Evolutionary conservation across 64 coral and sea anemone genomes (phyloP).

Genomic region (Porites australiensis): DNA sequence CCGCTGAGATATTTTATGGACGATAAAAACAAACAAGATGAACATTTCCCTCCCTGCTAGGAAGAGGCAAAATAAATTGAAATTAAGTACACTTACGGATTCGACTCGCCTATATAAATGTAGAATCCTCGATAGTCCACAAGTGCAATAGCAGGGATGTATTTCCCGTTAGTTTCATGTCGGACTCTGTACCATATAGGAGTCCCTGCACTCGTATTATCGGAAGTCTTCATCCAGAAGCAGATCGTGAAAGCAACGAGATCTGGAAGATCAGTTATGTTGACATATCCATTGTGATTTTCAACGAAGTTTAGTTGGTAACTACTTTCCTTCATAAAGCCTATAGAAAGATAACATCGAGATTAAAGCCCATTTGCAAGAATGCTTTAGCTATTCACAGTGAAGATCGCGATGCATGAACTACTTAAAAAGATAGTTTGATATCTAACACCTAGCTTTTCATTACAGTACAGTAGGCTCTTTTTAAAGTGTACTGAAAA

Average conservation of each 20-base stretch:
- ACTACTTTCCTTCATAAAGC: not conserved
- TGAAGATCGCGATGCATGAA: no score
- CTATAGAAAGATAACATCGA: constrained; percentile 6
- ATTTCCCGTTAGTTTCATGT: not conserved
- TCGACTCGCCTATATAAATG: constrained; percentile 18
- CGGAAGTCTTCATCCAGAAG: constrained; percentile 58
- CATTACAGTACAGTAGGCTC: no score
- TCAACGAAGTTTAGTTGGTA: constrained; percentile 32
- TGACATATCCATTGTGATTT: constrained; percentile 47
- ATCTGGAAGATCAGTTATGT: constrained; percentile 34
- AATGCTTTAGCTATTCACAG: no score
- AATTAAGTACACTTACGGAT: constrained; percentile 33
- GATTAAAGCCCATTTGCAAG: not conserved
- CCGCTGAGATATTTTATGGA: no score
- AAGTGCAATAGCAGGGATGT: constrained; percentile 47
- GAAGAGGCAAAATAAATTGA: no score
- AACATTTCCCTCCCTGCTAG: no score
- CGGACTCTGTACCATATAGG: constrained; percentile 43
- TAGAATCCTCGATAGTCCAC: constrained; percentile 54
- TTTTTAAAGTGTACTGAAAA: no score
- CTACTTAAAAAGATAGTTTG: no score
- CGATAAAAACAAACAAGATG: no score
- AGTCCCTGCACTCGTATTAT: not conserved
- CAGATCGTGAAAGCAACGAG: constrained; percentile 43
- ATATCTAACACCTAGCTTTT: no score